phyloP scores from a whole-genome alignment of 2,113 vertebrate genomes.

The Fregata magnificens region DNA sequence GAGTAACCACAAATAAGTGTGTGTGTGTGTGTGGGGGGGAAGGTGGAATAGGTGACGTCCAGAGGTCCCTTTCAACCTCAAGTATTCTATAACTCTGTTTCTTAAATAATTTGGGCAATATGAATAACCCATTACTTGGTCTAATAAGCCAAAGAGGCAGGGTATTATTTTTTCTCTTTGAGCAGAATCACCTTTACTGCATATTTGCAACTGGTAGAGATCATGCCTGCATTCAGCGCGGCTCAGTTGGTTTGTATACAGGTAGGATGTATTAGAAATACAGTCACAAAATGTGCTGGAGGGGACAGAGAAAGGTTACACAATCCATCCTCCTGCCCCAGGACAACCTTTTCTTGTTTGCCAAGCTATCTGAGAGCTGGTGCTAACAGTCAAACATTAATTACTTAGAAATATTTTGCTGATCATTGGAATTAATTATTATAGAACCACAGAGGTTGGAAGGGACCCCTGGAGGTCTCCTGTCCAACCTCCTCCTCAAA shows the following conservation, averaged over 20 bases:
- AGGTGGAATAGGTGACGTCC: neutral
- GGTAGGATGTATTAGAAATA: neutral
- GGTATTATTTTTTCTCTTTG: neutral
- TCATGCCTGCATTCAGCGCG: accelerated
- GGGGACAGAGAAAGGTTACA: neutral
- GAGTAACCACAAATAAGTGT: neutral
- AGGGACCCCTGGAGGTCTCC: neutral
- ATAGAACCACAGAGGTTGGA: neutral
- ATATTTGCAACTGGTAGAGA: neutral
- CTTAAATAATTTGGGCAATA: neutral
- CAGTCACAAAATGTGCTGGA: neutral
- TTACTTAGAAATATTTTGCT: neutral
- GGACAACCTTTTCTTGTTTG: neutral
- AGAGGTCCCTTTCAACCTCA: neutral
- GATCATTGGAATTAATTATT: neutral
- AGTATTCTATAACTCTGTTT: neutral
- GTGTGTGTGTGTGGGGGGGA: too few relatives aligned
- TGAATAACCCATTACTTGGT: neutral
- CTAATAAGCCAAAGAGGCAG: neutral
- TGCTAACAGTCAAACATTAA: neutral
- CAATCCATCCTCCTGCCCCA: neutral
- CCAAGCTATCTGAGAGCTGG: neutral
- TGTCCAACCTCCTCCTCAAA: neutral
- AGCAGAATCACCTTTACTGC: neutral
- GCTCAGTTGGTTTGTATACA: neutral